Percentiles rank a stretch among this genome's conserved stretches.
Evolutionary conservation across 2,113 vertebrate species (phyloP).

Genomic region (Cercopithecus mona): DNA sequence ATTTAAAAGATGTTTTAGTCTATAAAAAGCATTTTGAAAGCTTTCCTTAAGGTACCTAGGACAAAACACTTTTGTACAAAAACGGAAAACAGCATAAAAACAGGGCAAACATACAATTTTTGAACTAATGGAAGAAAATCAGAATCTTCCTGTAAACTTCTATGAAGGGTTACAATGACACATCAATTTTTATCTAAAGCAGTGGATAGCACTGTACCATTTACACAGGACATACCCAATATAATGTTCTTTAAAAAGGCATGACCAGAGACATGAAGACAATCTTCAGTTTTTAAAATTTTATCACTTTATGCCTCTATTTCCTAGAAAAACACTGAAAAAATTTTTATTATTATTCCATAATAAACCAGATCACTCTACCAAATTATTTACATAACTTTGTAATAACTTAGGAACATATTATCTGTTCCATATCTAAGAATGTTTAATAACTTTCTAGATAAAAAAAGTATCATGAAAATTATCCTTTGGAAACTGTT

Average conservation of each 20-base stretch:
- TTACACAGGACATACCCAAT: neutral
- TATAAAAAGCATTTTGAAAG: neutral
- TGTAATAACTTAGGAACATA: neutral
- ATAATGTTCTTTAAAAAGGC: neutral
- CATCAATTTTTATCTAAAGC: neutral
- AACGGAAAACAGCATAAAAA: neutral
- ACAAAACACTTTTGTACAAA: neutral
- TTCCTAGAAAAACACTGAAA: conserved; percentile 32
- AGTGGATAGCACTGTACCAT: neutral
- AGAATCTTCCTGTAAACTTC: neutral
- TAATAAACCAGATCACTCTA: neutral
- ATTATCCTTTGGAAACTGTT: neutral
- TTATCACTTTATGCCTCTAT: neutral
- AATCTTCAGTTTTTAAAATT: conserved; percentile 1
- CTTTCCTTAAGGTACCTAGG: neutral
- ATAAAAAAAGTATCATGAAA: neutral
- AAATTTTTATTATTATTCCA: neutral
- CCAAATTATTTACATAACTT: neutral
- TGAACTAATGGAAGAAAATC: neutral
- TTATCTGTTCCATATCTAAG: neutral
- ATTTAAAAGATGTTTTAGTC: neutral
- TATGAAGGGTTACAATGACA: neutral
- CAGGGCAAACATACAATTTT: neutral
- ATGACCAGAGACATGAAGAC: neutral
- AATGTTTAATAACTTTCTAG: neutral